Evolutionary conservation across 2,113 vertebrate genomes (phyloP).

Genomic region (Sinocyclocheilus rhinocerous): DNA sequence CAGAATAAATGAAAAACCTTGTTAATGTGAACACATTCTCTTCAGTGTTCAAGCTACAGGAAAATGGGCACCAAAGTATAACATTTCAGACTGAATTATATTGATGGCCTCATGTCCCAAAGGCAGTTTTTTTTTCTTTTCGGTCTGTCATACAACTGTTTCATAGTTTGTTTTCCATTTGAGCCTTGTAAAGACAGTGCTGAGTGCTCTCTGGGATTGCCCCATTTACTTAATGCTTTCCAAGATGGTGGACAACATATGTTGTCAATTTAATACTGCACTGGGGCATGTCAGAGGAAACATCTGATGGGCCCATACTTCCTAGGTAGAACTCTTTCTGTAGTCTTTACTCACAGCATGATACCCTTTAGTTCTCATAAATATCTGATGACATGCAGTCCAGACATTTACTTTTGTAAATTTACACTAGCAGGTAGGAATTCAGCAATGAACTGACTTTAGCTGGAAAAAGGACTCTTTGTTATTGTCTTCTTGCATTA

Average conservation of each 20-base stretch:
- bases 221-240: neutral
- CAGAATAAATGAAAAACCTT: neutral
- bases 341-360: constrained; percentile 7
- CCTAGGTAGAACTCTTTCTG: neutral
- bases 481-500: too few species aligned
- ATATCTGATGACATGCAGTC: constrained; percentile 15
- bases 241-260: neutral
- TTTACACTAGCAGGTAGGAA: neutral
- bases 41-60: neutral
- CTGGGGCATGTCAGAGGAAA: constrained; percentile 40
- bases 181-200: neutral
- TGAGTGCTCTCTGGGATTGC: neutral
- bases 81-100: neutral
- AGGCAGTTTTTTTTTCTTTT: neutral
- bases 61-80: neutral
- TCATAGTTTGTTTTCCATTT: neutral
- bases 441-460: neutral
- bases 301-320: constrained; percentile 39
- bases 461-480: too few species aligned
- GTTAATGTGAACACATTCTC: neutral
- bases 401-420: neutral
- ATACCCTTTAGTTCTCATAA: constrained; percentile 22
- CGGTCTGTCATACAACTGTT: neutral
- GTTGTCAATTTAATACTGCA: neutral
- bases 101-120: neutral